These are phyloP conservation scores for Sanderia malayensis DNA, from an alignment of 30 jellyfish, hydroid and myxozoan species.

Conservation along the genomic window DNA sequence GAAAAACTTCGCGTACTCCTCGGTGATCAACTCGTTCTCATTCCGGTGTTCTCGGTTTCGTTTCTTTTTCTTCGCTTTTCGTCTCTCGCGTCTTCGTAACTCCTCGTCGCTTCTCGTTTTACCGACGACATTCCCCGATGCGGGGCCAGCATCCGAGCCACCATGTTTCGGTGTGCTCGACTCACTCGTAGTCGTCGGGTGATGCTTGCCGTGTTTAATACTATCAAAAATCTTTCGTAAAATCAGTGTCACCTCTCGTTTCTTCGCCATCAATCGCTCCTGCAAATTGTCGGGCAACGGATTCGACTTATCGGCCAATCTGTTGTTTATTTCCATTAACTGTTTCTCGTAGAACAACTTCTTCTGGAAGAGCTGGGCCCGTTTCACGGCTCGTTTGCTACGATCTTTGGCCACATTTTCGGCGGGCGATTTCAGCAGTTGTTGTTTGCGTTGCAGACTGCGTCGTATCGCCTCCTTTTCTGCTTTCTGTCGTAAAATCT, in stretches of 20 bases:
- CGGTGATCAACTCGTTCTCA: slow-evolving; percentile 4
- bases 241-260: slow-evolving; percentile 23
- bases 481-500: slow-evolving; percentile 41
- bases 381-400: slow-evolving; percentile 82
- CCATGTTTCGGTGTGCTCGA: not conserved
- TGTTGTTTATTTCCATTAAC: slow-evolving; percentile 75
- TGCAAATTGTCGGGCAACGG: slow-evolving; percentile 27
- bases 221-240: slow-evolving; percentile 33
- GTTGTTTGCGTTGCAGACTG: slow-evolving; percentile 38
- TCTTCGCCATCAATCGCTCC: slow-evolving; percentile 11
- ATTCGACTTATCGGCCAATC: slow-evolving; percentile 49
- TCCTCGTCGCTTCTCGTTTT: slow-evolving; percentile 27
- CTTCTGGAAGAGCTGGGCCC: slow-evolving; percentile 85
- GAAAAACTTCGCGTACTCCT: slow-evolving; percentile 28
- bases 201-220: slow-evolving; percentile 6
- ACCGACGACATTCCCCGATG: slow-evolving; percentile 7
- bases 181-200: not conserved
- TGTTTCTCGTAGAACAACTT: slow-evolving; percentile 72
- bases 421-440: slow-evolving; percentile 38
- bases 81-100: slow-evolving; percentile 39
- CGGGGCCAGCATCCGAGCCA: not conserved
- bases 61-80: slow-evolving; percentile 35
- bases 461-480: slow-evolving; percentile 47
- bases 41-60: slow-evolving; percentile 10
- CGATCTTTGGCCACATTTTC: slow-evolving; percentile 55